Conservation (phyloP, 2,888 invertebrate species). For the Drosophila kokeensis region DNA sequence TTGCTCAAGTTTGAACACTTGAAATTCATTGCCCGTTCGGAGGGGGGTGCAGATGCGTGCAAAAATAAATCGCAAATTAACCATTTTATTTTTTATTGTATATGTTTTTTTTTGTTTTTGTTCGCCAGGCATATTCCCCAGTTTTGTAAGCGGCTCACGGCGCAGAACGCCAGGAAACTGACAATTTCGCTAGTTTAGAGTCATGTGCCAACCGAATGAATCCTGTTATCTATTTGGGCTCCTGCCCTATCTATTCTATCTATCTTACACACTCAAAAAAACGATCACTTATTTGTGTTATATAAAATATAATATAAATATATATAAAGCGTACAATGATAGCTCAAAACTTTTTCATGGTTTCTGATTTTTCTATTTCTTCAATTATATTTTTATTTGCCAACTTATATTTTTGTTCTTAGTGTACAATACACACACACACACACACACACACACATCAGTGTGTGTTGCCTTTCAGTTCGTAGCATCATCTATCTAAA, state of each 20-base stretch:
- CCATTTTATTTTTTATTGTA: slow-evolving; percentile 3
- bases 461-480: slow-evolving; percentile 40
- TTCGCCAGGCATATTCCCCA: background rate
- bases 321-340: background rate
- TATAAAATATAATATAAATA: background rate
- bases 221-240: slow-evolving; percentile 27
- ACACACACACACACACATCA: too few relatives aligned
- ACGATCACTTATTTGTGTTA: background rate
- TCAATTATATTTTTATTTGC: background rate
- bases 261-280: background rate
- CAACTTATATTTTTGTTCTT: background rate
- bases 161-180: slow-evolving; percentile 41
- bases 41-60: background rate
- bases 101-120: slow-evolving; percentile 12
- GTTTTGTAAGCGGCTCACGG: slow-evolving; percentile 58
- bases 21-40: slow-evolving; percentile 62
- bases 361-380: background rate
- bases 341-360: background rate
- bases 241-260: slow-evolving; percentile 6
- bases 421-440: background rate
- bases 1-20: slow-evolving; percentile 41
- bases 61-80: background rate
- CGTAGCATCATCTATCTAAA: slow-evolving; percentile 73
- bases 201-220: slow-evolving; percentile 13
- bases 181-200: slow-evolving; percentile 62